Evolutionary conservation across 2,113 vertebrate genomes (phyloP).

Genomic region (Paraplagusia blochii): DNA sequence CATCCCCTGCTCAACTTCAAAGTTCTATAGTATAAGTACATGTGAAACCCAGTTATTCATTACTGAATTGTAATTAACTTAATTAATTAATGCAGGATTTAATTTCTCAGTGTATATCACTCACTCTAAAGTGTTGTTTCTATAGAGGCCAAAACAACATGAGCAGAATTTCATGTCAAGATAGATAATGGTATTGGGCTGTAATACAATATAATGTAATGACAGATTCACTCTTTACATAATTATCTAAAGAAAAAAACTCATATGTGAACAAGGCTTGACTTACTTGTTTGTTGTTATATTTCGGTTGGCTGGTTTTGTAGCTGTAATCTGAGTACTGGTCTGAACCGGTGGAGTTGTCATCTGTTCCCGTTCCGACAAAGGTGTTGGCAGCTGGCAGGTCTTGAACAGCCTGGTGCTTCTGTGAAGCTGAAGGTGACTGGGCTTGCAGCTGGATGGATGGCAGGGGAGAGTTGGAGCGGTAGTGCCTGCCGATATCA

Average conservation of each 20-base stretch:
- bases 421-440: slow-evolving; percentile 96
- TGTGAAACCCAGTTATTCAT: background rate
- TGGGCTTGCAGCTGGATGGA: slow-evolving; percentile 98
- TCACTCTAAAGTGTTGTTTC: too few relatives aligned
- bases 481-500: slow-evolving; percentile 94
- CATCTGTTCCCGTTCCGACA: slow-evolving; percentile 96
- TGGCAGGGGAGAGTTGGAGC: slow-evolving; percentile 95
- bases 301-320: slow-evolving; percentile 95
- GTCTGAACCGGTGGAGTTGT: slow-evolving; percentile 96
- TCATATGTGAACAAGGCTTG: slow-evolving; percentile 49
- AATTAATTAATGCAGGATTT: too few relatives aligned
- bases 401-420: slow-evolving; percentile 98
- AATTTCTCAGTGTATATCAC: slow-evolving; percentile 7
- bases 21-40: slow-evolving; percentile 5
- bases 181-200: background rate
- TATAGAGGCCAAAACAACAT: too few relatives aligned
- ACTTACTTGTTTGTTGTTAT: slow-evolving; percentile 98
- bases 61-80: background rate
- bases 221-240: too few relatives aligned
- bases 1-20: slow-evolving; percentile 32
- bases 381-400: slow-evolving; percentile 97
- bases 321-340: slow-evolving; percentile 99
- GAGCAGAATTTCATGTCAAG: background rate
- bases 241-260: too few relatives aligned
- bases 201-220: too few relatives aligned